These are phyloP conservation scores for Oligia latruncula DNA, from an alignment of 2,888 invertebrate species.

Conservation along the genomic window DNA sequence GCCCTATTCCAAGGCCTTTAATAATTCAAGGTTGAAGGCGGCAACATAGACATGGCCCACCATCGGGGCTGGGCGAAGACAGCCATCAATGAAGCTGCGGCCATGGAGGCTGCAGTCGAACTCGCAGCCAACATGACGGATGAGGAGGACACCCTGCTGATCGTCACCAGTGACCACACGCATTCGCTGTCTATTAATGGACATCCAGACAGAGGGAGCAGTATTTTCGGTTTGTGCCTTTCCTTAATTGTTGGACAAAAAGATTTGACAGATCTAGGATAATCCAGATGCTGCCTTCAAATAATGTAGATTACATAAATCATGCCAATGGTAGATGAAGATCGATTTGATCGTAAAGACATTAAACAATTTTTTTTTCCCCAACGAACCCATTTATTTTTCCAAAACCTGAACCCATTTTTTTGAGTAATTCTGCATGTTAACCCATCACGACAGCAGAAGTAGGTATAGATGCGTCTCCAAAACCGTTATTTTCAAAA, in stretches of 20 bases:
- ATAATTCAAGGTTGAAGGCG: conserved; percentile 93
- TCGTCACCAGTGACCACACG: conserved; percentile 96
- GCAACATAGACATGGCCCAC: conserved; percentile 96
- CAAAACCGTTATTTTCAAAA: background rate
- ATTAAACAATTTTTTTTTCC: background rate
- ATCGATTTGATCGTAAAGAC: background rate
- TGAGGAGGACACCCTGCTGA: conserved; percentile 93
- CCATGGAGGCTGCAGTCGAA: conserved; percentile 94
- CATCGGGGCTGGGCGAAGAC: conserved; percentile 94
- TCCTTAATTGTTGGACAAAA: background rate
- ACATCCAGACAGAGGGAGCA: conserved; percentile 92
- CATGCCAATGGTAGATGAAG: background rate
- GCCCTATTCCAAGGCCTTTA: background rate
- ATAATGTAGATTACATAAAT: background rate
- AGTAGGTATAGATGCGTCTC: too few species aligned
- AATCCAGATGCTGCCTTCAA: background rate
- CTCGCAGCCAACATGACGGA: conserved; percentile 91
- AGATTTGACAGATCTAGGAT: background rate
- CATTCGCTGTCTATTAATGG: conserved; percentile 95
- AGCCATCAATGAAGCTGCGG: conserved; percentile 94
- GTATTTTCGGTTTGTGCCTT: conserved; percentile 91
- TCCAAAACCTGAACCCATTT: background rate
- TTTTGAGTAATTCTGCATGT: background rate
- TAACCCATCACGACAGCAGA: background rate
- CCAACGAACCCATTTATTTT: background rate